phyloP scores from a whole-genome alignment of 2,113 vertebrate genomes.

The Oceanites oceanicus region DNA sequence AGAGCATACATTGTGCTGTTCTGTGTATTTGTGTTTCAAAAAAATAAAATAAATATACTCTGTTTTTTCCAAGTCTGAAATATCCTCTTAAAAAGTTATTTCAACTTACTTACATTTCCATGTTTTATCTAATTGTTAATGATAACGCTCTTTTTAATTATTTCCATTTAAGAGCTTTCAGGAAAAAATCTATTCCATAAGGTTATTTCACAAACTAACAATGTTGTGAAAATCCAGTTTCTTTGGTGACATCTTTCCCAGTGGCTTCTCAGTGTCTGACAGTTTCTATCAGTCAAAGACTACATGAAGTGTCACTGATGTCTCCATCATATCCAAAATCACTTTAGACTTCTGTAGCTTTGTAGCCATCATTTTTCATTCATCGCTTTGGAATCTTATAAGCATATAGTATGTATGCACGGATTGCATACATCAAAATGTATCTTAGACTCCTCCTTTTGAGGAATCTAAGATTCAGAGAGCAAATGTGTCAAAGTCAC shows the following conservation, averaged over 20 bases:
- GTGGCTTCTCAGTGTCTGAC: neutral
- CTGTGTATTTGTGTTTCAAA: neutral
- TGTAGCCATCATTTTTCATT: conserved; percentile 11
- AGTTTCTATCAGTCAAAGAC: conserved; percentile 20
- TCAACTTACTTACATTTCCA: neutral
- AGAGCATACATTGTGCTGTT: neutral
- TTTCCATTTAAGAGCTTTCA: neutral
- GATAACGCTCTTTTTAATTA: neutral
- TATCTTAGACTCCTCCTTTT: neutral
- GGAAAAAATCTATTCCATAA: neutral
- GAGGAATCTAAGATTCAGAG: neutral
- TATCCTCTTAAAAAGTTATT: neutral
- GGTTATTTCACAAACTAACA: conserved; percentile 22
- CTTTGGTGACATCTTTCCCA: conserved; percentile 4
- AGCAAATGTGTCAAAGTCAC: neutral
- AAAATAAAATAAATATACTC: neutral
- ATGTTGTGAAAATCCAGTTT: conserved; percentile 21
- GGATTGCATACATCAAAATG: neutral
- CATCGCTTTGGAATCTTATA: neutral
- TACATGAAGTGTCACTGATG: conserved; percentile 22
- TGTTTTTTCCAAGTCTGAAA: neutral
- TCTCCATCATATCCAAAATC: conserved; percentile 41
- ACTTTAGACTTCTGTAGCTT: neutral
- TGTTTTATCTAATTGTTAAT: neutral
- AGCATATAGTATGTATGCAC: neutral